Evolutionary conservation across 2,113 vertebrate genomes (phyloP).

Genomic region (Nothobranchius kuhntae): DNA sequence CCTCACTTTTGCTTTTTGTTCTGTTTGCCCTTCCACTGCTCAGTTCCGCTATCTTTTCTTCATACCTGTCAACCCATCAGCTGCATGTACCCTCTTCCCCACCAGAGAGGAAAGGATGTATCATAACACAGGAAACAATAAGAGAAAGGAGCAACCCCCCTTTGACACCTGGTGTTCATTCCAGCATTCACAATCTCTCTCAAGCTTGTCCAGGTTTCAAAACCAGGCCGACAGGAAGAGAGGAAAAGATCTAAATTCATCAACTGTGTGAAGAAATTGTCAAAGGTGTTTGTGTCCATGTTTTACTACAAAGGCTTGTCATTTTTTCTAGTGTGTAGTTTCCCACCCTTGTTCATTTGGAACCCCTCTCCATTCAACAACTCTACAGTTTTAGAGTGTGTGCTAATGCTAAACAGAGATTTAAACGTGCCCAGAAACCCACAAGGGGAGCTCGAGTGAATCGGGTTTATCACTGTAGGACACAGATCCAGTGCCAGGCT

Average conservation of each 20-base stretch:
- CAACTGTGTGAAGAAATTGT: conserved; percentile 13
- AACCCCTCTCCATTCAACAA: conserved; percentile 6
- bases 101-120: conserved; percentile 39
- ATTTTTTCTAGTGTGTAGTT: conserved; percentile 14
- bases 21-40: conserved; percentile 32
- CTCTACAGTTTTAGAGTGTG: conserved; percentile 13
- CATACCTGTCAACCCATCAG: conserved; percentile 52
- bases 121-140: conserved; percentile 43
- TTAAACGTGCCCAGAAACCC: conserved; percentile 36
- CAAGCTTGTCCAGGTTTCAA: conserved; percentile 36
- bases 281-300: conserved; percentile 7
- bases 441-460: conserved; percentile 46
- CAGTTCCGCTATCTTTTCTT: conserved; percentile 24
- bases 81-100: conserved; percentile 13
- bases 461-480: conserved; percentile 59
- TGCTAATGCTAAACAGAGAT: conserved; percentile 39
- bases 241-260: conserved; percentile 3
- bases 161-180: conserved; percentile 40
- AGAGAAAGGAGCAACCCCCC: conserved; percentile 35
- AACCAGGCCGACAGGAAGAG: not conserved
- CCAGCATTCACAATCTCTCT: conserved; percentile 44
- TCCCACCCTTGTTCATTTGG: conserved; percentile 10
- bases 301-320: conserved; percentile 17
- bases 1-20: conserved; percentile 40
- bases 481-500: conserved; percentile 36